Evolutionary conservation across 2,888 invertebrate species (phyloP).

Genomic region (Agrochola circellaris): DNA sequence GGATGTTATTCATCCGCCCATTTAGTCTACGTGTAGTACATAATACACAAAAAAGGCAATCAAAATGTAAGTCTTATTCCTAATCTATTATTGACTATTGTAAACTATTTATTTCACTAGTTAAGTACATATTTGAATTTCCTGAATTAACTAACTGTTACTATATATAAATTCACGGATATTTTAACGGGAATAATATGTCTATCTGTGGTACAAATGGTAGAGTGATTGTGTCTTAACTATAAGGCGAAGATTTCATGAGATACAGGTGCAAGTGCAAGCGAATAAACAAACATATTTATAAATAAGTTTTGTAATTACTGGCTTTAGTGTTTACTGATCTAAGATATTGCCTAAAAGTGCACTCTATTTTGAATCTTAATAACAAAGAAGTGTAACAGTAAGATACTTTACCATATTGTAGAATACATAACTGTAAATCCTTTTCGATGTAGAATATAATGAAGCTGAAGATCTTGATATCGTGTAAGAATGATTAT

Average conservation of each 20-base stretch:
- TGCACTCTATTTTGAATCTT: constrained; percentile 70
- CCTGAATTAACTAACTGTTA: constrained; percentile 70
- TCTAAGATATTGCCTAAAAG: constrained; percentile 74
- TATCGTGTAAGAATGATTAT: constrained; percentile 60
- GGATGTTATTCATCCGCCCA: constrained; percentile 36
- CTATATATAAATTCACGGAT: constrained; percentile 69
- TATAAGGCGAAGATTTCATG: constrained; percentile 63
- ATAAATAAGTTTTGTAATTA: constrained; percentile 33
- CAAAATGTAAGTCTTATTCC: constrained; percentile 73
- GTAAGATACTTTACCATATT: constrained; percentile 40
- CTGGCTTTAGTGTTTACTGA: constrained; percentile 68
- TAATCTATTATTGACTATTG: constrained; percentile 82
- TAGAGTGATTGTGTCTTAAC: constrained; percentile 59
- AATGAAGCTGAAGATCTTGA: constrained; percentile 39
- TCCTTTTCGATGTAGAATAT: constrained; percentile 37
- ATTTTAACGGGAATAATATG: constrained; percentile 67
- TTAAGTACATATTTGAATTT: constrained; percentile 85
- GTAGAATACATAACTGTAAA: constrained; percentile 39
- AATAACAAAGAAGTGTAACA: constrained; percentile 62
- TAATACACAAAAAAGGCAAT: constrained; percentile 63
- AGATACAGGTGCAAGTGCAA: constrained; percentile 62
- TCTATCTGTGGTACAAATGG: constrained; percentile 63
- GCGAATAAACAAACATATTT: constrained; percentile 45
- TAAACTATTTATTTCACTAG: constrained; percentile 80
- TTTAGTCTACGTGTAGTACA: constrained; percentile 55